These are phyloP conservation scores for human (Homo sapiens) DNA, from an alignment of 2,113 vertebrate species.

Conservation along the genomic window GRCh38 chr11:110468501-110469000, in stretches of 20 bases:
- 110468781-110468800: neutral
- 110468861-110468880: neutral
- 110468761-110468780: neutral
- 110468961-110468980: neutral
- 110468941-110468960: neutral
- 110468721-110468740: neutral
- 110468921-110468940: neutral
- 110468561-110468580: neutral
- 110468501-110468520: neutral
- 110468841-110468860: neutral
- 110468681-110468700: neutral
- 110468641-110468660: neutral
- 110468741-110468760: slow-evolving; percentile 8
- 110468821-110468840: neutral
- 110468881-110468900: neutral
- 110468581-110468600: neutral
- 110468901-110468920: neutral
- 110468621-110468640: neutral
- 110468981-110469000: neutral
- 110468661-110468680: neutral
- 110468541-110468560: neutral
- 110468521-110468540: neutral
- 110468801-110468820: neutral
- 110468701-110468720: neutral
- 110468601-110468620: neutral